Base-by-base conservation (phyloP, 1,140 invertebrate species). In the Lepidurus arcticus region DNA sequence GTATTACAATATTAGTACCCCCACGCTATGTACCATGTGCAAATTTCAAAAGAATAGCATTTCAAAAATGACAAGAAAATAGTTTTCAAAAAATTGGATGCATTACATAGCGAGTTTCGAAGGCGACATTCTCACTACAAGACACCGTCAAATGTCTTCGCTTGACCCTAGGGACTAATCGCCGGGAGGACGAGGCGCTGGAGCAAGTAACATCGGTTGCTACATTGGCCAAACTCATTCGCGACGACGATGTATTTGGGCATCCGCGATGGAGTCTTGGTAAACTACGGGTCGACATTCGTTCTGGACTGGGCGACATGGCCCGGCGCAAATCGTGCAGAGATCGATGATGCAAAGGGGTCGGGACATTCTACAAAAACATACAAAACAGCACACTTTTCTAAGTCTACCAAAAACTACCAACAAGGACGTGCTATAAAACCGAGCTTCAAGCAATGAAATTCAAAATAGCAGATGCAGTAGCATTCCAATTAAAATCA, bases 141-240 rank as follows among this genome's bases (percentile, higher is more conserved):
- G 94, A 94, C 7, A 95, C 93, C 0, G 95, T 97, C 83, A 95
- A 91, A 85, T 95, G 94, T 76, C 95, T 87, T 73, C 94, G 86
- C 84, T 93, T 94, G 82, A 94, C 92, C 80, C 90, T 90, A 0
- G 92, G 92, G 7, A 93, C 89, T 42, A 90, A 87, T 73, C 92
- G 85, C 75, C 88, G 34, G 79, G 80, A 65, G 80, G 80, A n/a
- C 81, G 80, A 73, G 6, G 81, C 82, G n/a, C 78, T 81, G 5
- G 79, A 79, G 7, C 81, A 76, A 16, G 80, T 80, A 53, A 79
- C 79, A 4, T 76, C 79, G 44, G 78, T 26, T 78, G 79, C 75
- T 16, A 73, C 78, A 75, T 75, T 73, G 74, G 73, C 78, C 7
- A 77, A 77, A 21, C 76, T 47, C 79, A 81, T 80, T 74, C 76